phyloP scores from a whole-genome alignment of 2,113 vertebrate genomes.

The Corynorhinus townsendii region DNA sequence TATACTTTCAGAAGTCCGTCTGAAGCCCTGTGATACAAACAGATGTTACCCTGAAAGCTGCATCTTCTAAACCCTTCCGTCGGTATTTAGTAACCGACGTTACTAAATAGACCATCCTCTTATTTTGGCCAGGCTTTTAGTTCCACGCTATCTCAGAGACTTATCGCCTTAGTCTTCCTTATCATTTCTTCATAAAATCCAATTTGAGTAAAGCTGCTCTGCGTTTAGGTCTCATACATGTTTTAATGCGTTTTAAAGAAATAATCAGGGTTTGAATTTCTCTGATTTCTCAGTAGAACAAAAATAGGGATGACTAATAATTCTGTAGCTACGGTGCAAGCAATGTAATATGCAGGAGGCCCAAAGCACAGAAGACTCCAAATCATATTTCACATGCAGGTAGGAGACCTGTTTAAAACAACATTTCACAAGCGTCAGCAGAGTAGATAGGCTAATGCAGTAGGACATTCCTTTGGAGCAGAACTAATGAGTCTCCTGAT shows the following conservation, averaged over 20 bases:
- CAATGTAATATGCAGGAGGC: slow-evolving; percentile 61
- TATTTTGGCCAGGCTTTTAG: slow-evolving; percentile 21
- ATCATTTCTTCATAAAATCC: slow-evolving; percentile 64
- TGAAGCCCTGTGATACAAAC: not conserved
- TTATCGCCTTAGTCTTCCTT: slow-evolving; percentile 2
- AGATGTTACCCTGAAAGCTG: not conserved
- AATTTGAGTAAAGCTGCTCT: slow-evolving; percentile 67
- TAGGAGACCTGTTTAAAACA: slow-evolving; percentile 75
- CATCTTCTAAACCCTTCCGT: slow-evolving; percentile 38
- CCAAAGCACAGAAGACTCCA: slow-evolving; percentile 67
- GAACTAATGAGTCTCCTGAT: slow-evolving; percentile 83
- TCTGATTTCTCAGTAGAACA: slow-evolving; percentile 70
- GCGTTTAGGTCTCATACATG: slow-evolving; percentile 42
- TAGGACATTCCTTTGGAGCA: slow-evolving; percentile 77
- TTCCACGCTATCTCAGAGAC: slow-evolving; percentile 5
- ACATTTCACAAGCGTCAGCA: slow-evolving; percentile 79
- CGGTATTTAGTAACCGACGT: slow-evolving; percentile 10
- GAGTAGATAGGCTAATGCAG: slow-evolving; percentile 77
- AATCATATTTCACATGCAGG: slow-evolving; percentile 73
- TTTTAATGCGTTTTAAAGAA: slow-evolving; percentile 69
- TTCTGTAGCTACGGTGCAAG: slow-evolving; percentile 61
- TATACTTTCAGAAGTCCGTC: not conserved
- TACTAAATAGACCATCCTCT: slow-evolving; percentile 45
- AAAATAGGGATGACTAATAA: slow-evolving; percentile 72
- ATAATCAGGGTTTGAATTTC: slow-evolving; percentile 65